Evolutionary conservation across 2,888 invertebrate genomes (phyloP), one percentile per base, ranked within the genome.

Genomic region (Brachypalpus laphriformis): DNA sequence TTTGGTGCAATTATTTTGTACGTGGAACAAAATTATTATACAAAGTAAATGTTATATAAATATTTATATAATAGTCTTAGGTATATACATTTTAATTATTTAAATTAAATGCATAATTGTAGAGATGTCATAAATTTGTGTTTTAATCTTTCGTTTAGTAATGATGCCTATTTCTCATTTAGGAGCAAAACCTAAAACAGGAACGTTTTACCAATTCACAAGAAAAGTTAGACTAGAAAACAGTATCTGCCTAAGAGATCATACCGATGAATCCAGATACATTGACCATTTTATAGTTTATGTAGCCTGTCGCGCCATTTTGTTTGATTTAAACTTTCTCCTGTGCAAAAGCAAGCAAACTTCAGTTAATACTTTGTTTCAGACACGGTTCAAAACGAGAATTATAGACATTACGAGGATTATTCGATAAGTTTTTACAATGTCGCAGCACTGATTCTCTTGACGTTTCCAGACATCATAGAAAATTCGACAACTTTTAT

Each of bases 1-100:
- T 31, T 72, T 31, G 31, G 7, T 66, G 66, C 54, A 61, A 68
- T 37, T 54, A 40, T 81, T 74, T 74, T 81, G 20, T 68, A 74
- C 25, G 31, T 72, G 59, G 47, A 68, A 28, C 7, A 63, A 81
- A 45, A 8, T 34, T 34, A 72, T 49, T 8, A 57, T 14, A 63
- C 9, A 51, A 9, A 34, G 20, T 42, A 25, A 11, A 25, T 37
- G 54, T 20, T 51, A 45, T 56, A 37, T 22, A 57, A 66, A 65
- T 47, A 57, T 65, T 75, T 75, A 45, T 75, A 66, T 16, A 31
- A 47, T 28, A 76, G 40, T 59, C 37, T 74, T 56, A 63, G 40
- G 37, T 61, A 40, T 42, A 72, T 9, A 42, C 16, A 45, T 34
- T 71, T 40, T 31, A 57, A 18, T 66, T 22, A 51, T 47, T 47